A percentile compares a stretch with the other conserved stretches of the same genome.
Evolutionary conservation across 2,113 vertebrate species (phyloP).

Genomic region (Platysteira castanea): DNA sequence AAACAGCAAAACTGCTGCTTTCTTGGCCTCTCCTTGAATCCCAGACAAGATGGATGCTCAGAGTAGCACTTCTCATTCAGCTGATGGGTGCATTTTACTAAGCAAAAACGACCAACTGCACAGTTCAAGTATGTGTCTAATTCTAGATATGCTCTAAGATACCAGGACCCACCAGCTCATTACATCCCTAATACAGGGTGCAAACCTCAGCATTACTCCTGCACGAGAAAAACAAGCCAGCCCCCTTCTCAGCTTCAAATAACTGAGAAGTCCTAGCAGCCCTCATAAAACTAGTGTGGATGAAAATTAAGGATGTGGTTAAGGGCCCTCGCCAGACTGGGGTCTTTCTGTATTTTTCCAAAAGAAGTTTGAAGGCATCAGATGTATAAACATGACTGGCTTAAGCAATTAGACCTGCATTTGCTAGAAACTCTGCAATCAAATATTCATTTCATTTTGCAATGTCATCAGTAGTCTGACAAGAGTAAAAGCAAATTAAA

Average conservation of each 20-base stretch:
- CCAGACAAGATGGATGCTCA: neutral
- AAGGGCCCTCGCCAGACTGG: neutral
- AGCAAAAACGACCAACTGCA: neutral
- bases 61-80: neutral
- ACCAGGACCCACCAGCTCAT: neutral
- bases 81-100: neutral
- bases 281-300: neutral
- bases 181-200: neutral
- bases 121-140: neutral
- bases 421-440: conserved; percentile 26
- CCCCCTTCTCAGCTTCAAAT: neutral
- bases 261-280: neutral
- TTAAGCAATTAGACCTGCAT: conserved; percentile 10
- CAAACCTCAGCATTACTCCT: neutral
- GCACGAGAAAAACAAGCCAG: neutral
- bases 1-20: neutral
- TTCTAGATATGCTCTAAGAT: neutral
- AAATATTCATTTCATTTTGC: conserved; percentile 43
- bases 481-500: conserved; percentile 14
- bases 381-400: neutral
- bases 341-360: neutral
- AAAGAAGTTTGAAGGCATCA: neutral
- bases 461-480: conserved; percentile 19
- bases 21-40: neutral
- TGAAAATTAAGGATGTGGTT: neutral